Conservation (phyloP, 1,140 invertebrate genomes). For the Myzus persicae region DNA sequence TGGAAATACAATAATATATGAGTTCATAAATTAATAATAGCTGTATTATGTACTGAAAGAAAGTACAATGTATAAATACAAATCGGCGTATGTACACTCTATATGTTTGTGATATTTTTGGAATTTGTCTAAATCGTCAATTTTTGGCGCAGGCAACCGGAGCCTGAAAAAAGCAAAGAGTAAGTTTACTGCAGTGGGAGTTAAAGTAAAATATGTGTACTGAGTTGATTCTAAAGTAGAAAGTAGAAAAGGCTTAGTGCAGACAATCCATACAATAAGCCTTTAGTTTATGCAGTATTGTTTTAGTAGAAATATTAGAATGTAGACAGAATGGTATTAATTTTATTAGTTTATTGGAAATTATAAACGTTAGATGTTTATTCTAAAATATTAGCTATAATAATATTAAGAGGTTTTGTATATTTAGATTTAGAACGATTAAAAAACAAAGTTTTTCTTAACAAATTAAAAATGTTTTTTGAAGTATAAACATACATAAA, state of each 20-base stretch:
- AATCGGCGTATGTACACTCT: conserved; percentile 39
- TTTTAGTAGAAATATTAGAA: conserved; percentile 30
- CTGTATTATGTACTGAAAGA: not conserved
- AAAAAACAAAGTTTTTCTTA: not conserved
- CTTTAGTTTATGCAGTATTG: conserved; percentile 54
- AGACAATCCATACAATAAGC: conserved; percentile 25
- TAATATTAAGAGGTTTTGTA: conserved; percentile 45
- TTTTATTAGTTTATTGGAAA: conserved; percentile 14
- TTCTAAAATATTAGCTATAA: not conserved
- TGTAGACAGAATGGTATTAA: not conserved
- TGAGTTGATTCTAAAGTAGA: conserved; percentile 49
- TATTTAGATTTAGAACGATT: conserved; percentile 37
- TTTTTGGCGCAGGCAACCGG: conserved; percentile 60
- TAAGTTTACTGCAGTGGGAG: conserved; percentile 59
- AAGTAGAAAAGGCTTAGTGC: conserved; percentile 56
- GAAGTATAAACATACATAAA: conserved; percentile 35
- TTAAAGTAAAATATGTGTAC: conserved; percentile 46
- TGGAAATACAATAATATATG: not conserved
- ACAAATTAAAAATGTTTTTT: conserved; percentile 40
- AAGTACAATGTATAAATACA: not conserved
- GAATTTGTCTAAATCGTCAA: conserved; percentile 54
- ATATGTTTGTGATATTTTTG: conserved; percentile 53
- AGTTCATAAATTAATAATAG: not conserved
- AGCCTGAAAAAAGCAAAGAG: conserved; percentile 62
- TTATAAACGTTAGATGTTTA: not conserved